These are phyloP conservation scores for Podilymbus podiceps DNA, from an alignment of 2,113 vertebrate species.

Conservation along the genomic window DNA sequence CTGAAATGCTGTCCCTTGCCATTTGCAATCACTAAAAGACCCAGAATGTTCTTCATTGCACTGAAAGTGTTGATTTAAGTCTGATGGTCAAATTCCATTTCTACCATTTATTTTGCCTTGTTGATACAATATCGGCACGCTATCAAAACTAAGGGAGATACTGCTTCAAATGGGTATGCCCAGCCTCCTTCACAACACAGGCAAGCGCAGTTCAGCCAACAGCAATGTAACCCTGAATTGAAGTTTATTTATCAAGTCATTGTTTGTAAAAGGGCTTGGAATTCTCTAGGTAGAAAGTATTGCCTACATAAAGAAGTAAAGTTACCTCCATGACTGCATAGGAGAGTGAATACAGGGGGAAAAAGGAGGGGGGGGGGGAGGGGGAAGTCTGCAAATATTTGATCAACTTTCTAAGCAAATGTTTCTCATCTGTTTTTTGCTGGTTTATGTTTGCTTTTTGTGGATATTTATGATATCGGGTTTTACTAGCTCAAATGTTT, in stretches of 20 bases:
- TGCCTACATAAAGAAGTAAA: background rate
- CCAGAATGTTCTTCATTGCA: background rate
- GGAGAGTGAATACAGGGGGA: background rate
- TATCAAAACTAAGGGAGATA: background rate
- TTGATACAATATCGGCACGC: background rate
- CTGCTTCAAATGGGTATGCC: background rate
- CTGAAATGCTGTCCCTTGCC: background rate
- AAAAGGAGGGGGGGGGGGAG: background rate
- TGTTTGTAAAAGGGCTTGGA: background rate
- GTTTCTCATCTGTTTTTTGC: background rate
- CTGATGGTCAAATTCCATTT: background rate
- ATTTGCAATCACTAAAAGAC: background rate
- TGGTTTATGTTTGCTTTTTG: background rate
- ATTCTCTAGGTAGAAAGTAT: background rate
- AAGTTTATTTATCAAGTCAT: background rate
- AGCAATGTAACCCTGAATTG: background rate
- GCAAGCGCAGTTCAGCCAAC: background rate
- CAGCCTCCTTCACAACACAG: background rate
- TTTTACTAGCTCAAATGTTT: background rate
- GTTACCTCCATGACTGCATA: background rate
- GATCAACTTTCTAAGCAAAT: conserved; percentile 2
- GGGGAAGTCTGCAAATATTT: background rate
- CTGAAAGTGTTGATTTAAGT: background rate
- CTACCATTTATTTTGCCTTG: background rate
- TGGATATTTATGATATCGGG: background rate